phyloP scores from a whole-genome alignment of 2,113 vertebrate genomes.

The Osmerus eperlanus region DNA sequence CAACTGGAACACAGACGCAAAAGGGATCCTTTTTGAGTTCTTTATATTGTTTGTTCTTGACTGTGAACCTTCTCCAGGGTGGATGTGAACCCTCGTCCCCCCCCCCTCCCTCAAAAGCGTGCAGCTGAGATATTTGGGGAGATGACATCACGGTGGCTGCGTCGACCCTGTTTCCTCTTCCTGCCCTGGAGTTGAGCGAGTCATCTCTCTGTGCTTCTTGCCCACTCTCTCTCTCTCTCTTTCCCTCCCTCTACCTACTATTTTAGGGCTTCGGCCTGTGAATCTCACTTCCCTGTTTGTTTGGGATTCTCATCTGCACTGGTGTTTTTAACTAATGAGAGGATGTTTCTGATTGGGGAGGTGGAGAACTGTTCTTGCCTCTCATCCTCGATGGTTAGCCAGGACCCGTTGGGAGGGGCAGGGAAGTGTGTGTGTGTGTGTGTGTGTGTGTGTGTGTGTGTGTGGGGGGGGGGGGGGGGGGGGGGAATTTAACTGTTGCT shows the following conservation, averaged over 20 bases:
- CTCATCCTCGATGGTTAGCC: no score
- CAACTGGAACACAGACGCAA: slow-evolving; percentile 13
- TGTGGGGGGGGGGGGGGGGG: no score
- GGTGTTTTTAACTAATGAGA: slow-evolving; percentile 38
- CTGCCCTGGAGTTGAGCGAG: slow-evolving; percentile 45
- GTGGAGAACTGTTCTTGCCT: neutral
- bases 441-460: no score
- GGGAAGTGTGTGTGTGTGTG: no score
- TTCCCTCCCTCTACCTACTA: slow-evolving; percentile 42
- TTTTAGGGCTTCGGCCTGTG: slow-evolving; percentile 51
- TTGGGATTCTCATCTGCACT: slow-evolving; percentile 30
- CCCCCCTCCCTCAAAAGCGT: slow-evolving; percentile 30
- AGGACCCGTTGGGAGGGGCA: neutral
- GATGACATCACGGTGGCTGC: slow-evolving; percentile 53
- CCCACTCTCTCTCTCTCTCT: slow-evolving; percentile 21
- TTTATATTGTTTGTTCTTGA: no score
- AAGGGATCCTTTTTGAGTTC: no score
- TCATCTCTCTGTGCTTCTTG: slow-evolving; percentile 28
- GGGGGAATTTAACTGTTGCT: no score
- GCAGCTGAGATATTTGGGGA: slow-evolving; percentile 62
- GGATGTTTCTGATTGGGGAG: slow-evolving; percentile 32
- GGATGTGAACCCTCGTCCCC: neutral
- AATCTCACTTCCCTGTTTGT: slow-evolving; percentile 44
- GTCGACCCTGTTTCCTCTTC: slow-evolving; percentile 65
- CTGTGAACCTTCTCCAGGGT: neutral